These are phyloP conservation scores for Helogale parvula DNA, from an alignment of 2,113 vertebrate genomes.

Conservation along the genomic window DNA sequence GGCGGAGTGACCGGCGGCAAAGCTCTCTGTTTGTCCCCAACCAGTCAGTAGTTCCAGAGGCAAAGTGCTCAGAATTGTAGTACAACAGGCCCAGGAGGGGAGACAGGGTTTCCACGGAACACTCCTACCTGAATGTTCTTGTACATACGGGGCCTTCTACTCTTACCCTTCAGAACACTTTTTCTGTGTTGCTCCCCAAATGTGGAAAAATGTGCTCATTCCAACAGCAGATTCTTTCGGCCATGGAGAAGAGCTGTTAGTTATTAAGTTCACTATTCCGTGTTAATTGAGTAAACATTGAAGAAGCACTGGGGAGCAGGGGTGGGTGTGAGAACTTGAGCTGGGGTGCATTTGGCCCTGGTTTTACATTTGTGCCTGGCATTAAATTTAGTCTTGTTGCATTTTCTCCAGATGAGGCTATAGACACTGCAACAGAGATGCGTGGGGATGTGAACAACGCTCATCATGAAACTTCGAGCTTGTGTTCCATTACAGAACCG, in stretches of 20 bases:
- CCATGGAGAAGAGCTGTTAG: background rate
- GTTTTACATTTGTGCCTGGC: background rate
- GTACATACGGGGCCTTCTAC: background rate
- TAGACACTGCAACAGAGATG: background rate
- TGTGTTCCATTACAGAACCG: background rate
- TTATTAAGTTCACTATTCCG: background rate
- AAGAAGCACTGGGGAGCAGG: background rate
- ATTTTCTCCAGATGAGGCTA: background rate
- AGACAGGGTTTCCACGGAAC: background rate
- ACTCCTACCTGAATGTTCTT: fast-evolving
- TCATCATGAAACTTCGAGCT: background rate
- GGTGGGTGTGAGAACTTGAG: background rate
- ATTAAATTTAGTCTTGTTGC: background rate
- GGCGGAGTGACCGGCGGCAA: background rate
- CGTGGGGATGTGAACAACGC: background rate
- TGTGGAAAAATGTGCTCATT: background rate
- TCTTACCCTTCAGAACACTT: background rate
- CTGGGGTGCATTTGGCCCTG: background rate
- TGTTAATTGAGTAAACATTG: background rate
- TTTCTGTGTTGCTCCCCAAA: background rate
- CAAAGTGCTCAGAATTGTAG: background rate
- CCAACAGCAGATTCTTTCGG: background rate
- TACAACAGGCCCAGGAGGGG: background rate
- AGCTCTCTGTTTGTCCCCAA: background rate
- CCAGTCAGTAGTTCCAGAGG: background rate